phyloP scores from a whole-genome alignment of 2,113 vertebrate genomes.

The Probosciger aterrimus region DNA sequence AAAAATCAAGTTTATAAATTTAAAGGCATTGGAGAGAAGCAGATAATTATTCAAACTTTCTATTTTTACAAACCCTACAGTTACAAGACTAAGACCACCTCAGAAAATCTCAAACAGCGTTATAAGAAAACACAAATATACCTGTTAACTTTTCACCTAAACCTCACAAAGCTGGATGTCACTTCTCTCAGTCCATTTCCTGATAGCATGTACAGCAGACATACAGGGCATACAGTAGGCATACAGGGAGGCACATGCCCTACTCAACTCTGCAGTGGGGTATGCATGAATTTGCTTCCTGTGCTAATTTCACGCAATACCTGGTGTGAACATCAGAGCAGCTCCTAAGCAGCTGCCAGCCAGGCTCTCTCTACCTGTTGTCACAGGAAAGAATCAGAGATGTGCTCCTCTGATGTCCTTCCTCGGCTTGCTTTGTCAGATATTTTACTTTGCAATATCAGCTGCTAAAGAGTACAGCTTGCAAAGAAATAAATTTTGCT shows the following conservation, averaged over 20 bases:
- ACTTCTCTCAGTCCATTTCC: not conserved
- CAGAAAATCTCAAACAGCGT: not conserved
- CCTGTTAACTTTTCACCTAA: not conserved
- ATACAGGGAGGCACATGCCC: fast-evolving
- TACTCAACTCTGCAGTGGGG: not conserved
- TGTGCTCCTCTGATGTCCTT: not conserved
- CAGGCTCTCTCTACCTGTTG: not conserved
- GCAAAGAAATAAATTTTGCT: not conserved
- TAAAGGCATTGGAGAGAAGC: not conserved
- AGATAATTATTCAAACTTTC: not conserved
- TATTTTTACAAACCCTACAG: not conserved
- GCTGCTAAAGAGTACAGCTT: not conserved
- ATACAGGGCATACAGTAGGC: not conserved
- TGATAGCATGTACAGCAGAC: not conserved
- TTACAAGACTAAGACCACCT: not conserved
- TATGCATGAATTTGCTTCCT: not conserved
- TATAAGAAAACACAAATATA: not conserved
- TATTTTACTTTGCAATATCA: not conserved
- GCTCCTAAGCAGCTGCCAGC: not conserved
- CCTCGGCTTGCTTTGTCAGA: not conserved
- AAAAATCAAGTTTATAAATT: not conserved
- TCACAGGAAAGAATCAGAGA: not conserved
- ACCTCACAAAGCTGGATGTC: not conserved
- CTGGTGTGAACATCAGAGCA: not conserved
- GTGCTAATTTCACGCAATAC: not conserved